Evolutionary conservation across 2,113 vertebrate species (phyloP).

Genomic region (Petroica traversi): DNA sequence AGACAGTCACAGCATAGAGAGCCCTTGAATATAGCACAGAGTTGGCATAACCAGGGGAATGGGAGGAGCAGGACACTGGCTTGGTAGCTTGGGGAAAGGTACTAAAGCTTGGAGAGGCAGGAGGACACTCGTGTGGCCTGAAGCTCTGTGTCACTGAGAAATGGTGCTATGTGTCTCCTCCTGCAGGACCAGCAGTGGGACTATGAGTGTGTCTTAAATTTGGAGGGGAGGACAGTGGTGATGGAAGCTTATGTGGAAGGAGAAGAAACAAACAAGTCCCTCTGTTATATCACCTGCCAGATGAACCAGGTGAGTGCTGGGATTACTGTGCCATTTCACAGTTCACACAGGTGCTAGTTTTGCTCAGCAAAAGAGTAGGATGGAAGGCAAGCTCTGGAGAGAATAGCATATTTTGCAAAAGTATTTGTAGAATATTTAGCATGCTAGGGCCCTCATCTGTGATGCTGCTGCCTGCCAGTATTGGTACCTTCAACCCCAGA

Average conservation of each 20-base stretch:
- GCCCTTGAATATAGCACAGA: neutral
- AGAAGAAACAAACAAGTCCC: constrained; percentile 77
- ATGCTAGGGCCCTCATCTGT: neutral
- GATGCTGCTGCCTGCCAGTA: neutral
- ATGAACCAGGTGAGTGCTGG: constrained; percentile 80
- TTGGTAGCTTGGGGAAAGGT: neutral
- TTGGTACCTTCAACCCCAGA: neutral
- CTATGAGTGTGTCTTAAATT: constrained; percentile 88
- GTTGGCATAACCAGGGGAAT: neutral
- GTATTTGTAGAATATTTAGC: neutral
- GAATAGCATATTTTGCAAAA: neutral
- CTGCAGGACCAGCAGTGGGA: constrained; percentile 85
- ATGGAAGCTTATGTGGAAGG: constrained; percentile 85
- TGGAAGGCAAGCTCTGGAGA: neutral
- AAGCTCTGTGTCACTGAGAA: neutral
- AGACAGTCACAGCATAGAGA: neutral
- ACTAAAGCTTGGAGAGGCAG: neutral
- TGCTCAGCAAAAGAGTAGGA: neutral
- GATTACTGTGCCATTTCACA: neutral
- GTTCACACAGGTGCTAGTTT: neutral
- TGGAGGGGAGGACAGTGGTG: constrained; percentile 89
- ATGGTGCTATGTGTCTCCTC: neutral
- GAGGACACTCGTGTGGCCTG: accelerated
- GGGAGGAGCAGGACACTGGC: neutral
- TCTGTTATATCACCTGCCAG: constrained; percentile 88